phyloP scores from a whole-genome alignment of 2,113 vertebrate genomes.

The Serilophus lunatus region DNA sequence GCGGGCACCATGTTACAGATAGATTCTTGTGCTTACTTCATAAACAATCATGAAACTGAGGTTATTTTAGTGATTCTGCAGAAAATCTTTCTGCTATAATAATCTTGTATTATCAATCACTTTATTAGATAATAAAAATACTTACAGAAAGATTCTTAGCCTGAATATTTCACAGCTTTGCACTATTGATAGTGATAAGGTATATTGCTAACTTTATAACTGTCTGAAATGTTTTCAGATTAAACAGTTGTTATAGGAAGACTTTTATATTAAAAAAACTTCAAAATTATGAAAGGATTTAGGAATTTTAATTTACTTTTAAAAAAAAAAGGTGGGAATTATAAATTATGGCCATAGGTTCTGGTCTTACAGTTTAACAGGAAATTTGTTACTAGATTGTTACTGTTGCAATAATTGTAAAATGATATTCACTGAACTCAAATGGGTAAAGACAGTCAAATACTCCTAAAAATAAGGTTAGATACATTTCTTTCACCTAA shows the following conservation, averaged over 20 bases:
- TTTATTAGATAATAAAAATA: neutral
- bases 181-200: neutral
- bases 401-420: neutral
- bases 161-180: neutral
- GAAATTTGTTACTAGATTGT: neutral
- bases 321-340: neutral
- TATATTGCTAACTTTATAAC: neutral
- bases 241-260: neutral
- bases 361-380: neutral
- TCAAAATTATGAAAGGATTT: neutral
- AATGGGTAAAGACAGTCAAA: neutral
- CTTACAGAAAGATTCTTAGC: neutral
- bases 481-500: neutral
- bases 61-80: neutral
- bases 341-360: neutral
- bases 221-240: neutral
- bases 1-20: neutral
- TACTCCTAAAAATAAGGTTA: neutral
- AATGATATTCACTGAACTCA: neutral
- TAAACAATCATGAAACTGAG: neutral
- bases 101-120: neutral
- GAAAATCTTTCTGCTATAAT: neutral
- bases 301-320: neutral
- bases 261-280: neutral
- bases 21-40: neutral